phyloP scores from a whole-genome alignment of 2,888 invertebrate species.

The Sclerodermus sp. region DNA sequence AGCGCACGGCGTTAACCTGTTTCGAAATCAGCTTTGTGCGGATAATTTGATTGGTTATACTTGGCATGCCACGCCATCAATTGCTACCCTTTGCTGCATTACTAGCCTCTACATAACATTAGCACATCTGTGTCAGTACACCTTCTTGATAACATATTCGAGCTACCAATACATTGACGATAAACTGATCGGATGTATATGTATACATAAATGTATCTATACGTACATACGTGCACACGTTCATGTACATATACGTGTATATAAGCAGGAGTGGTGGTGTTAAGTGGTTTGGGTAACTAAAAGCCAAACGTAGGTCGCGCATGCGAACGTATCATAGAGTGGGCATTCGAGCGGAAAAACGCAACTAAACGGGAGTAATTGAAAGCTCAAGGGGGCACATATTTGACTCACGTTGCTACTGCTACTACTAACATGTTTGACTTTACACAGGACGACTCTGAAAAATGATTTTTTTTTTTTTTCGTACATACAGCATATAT shows the following conservation, averaged over 20 bases:
- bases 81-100: constrained; percentile 35
- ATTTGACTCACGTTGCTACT: too few relatives aligned
- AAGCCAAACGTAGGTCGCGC: constrained; percentile 50
- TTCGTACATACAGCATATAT: too few relatives aligned
- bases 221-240: constrained; percentile 3
- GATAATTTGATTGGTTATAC: constrained; percentile 40
- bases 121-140: not conserved
- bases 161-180: not conserved
- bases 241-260: too few relatives aligned
- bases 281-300: constrained; percentile 54
- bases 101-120: constrained; percentile 8
- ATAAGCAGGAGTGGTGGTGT: constrained; percentile 23
- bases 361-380: constrained; percentile 58
- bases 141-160: not conserved
- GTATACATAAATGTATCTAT: not conserved
- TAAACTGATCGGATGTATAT: constrained; percentile 6
- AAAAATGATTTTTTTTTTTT: constrained; percentile 17
- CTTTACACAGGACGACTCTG: constrained; percentile 1
- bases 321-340: constrained; percentile 53
- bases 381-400: constrained; percentile 36
- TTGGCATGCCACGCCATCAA: constrained; percentile 34
- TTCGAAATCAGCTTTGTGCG: constrained; percentile 25
- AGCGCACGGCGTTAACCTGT: not conserved
- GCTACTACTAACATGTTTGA: constrained; percentile 1
- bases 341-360: constrained; percentile 56